These are phyloP conservation scores for Emmelina monodactyla DNA, from an alignment of 2,888 invertebrate species.

Conservation along the genomic window DNA sequence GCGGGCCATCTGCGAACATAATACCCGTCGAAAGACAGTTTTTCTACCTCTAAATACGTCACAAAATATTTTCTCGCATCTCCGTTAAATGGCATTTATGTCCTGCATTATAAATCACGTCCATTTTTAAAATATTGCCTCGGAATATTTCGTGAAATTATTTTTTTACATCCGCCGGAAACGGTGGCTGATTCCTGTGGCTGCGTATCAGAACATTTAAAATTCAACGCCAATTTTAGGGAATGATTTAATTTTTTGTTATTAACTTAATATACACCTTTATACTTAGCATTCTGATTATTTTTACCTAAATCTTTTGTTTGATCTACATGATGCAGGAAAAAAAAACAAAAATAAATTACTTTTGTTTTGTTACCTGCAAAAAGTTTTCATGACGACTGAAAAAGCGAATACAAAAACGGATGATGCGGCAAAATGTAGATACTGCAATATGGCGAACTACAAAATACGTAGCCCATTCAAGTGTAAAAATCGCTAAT, in stretches of 20 bases:
- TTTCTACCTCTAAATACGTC: constrained; percentile 25
- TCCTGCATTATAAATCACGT: constrained; percentile 48
- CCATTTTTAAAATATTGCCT: constrained; percentile 47
- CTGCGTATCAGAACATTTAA: constrained; percentile 35
- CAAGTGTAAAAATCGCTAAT: constrained; percentile 40
- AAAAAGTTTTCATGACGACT: too few relatives aligned
- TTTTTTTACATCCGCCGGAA: constrained; percentile 41
- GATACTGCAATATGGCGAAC: too few relatives aligned
- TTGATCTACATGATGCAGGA: too few relatives aligned
- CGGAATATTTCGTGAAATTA: constrained; percentile 40
- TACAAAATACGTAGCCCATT: constrained; percentile 21
- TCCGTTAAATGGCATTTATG: constrained; percentile 40
- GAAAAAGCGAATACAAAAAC: too few relatives aligned
- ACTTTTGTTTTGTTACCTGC: too few relatives aligned
- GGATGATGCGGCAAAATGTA: too few relatives aligned
- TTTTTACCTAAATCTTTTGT: too few relatives aligned
- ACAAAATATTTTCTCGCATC: constrained; percentile 32
- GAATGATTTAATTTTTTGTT: too few relatives aligned
- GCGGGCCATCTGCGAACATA: too few relatives aligned
- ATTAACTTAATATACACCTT: too few relatives aligned
- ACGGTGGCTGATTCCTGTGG: constrained; percentile 46
- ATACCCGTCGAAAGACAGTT: constrained; percentile 24
- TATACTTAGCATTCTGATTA: too few relatives aligned
- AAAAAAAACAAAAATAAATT: too few relatives aligned
- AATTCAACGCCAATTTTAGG: constrained; percentile 33